A percentile compares a stretch with the other conserved stretches of the same genome.
phyloP scores from a whole-genome alignment of 1,140 invertebrate genomes.

The Hyles vespertilio region DNA sequence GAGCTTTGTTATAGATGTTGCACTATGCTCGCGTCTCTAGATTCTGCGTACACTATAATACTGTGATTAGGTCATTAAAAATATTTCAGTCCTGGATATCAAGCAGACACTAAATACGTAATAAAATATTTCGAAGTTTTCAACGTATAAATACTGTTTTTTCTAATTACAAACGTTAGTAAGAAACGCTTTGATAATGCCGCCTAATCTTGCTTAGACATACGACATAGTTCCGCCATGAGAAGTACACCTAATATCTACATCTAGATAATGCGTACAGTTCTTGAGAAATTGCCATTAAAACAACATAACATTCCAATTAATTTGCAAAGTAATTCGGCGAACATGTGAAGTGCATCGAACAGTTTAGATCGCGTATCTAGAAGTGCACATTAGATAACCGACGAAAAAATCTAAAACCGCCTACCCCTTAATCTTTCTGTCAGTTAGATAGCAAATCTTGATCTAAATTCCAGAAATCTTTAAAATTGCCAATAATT shows the following conservation, averaged over 20 bases:
- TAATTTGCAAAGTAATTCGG: background rate
- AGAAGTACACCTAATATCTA: background rate
- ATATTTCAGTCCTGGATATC: no score
- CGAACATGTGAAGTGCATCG: background rate
- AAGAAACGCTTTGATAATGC: no score
- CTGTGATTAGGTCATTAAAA: constrained; percentile 1
- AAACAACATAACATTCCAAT: background rate
- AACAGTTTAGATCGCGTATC: no score
- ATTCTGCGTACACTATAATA: constrained; percentile 15
- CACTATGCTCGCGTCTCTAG: constrained; percentile 24
- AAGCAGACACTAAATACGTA: no score
- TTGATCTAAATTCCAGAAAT: constrained; percentile 18
- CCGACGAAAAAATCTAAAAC: background rate
- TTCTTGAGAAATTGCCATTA: background rate
- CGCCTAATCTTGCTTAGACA: no score
- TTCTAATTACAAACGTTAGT: no score
- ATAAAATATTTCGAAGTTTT: no score
- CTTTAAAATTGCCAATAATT: constrained; percentile 31
- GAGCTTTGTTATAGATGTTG: constrained; percentile 40
- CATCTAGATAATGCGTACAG: background rate
- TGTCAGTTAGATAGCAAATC: constrained; percentile 21
- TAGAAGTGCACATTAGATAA: no score
- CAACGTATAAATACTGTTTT: no score
- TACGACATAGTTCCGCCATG: background rate
- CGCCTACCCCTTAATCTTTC: constrained; percentile 15